These are phyloP conservation scores for Egretta garzetta DNA, from an alignment of 2,113 vertebrate species.

Conservation along the genomic window DNA sequence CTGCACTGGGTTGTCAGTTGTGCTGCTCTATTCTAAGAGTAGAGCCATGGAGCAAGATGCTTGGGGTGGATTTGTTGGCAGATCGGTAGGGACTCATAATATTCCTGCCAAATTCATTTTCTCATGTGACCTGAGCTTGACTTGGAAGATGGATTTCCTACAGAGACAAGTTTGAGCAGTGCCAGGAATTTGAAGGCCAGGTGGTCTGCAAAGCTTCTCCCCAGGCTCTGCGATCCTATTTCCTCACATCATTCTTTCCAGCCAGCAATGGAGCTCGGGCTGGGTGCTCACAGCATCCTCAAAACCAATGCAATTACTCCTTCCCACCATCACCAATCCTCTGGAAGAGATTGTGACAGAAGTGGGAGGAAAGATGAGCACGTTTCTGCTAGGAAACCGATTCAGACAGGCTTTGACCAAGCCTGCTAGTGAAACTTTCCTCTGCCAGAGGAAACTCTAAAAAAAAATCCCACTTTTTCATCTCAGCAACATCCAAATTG, in stretches of 20 bases:
- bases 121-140: slow-evolving; percentile 63
- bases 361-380: slow-evolving; percentile 51
- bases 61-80: slow-evolving; percentile 62
- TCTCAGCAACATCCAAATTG: not conserved
- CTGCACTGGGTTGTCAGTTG: slow-evolving; percentile 6
- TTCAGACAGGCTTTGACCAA: slow-evolving; percentile 46
- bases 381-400: slow-evolving; percentile 20
- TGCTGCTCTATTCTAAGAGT: slow-evolving; percentile 51
- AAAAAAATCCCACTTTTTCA: slow-evolving; percentile 20
- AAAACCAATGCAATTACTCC: slow-evolving; percentile 8
- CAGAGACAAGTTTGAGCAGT: slow-evolving; percentile 43
- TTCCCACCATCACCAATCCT: not conserved
- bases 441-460: slow-evolving; percentile 28
- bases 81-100: slow-evolving; percentile 40
- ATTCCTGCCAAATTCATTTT: slow-evolving; percentile 62
- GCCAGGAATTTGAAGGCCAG: slow-evolving; percentile 54
- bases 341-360: not conserved
- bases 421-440: not conserved
- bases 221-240: slow-evolving; percentile 37
- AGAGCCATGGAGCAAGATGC: slow-evolving; percentile 42
- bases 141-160: slow-evolving; percentile 64
- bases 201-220: slow-evolving; percentile 58
- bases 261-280: not conserved
- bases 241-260: slow-evolving; percentile 40
- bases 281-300: slow-evolving; percentile 26